Evolutionary conservation across 2,888 invertebrate genomes (phyloP).

Genomic region (Cataglyphis albicans): DNA sequence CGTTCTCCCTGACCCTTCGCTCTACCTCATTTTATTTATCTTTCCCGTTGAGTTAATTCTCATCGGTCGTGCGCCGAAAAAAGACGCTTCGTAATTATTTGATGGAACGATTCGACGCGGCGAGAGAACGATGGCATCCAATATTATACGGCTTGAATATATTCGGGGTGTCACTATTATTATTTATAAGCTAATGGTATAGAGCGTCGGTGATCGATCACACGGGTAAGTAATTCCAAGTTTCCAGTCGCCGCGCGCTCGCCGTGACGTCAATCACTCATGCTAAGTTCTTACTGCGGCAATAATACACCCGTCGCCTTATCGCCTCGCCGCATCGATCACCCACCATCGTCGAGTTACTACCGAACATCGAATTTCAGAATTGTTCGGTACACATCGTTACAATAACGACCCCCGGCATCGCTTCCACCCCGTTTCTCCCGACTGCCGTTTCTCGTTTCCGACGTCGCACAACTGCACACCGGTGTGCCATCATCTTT

Average conservation of each 20-base stretch:
- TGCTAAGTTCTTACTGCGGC: slow-evolving; percentile 48
- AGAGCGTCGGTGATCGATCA: slow-evolving; percentile 40
- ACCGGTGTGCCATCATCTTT: slow-evolving; percentile 51
- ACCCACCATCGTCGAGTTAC: slow-evolving; percentile 30
- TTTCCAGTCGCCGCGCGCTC: slow-evolving; percentile 41
- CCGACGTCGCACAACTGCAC: slow-evolving; percentile 35
- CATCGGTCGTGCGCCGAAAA: slow-evolving; percentile 40
- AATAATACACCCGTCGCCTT: slow-evolving; percentile 51
- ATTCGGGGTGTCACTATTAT: slow-evolving; percentile 15
- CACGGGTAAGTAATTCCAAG: slow-evolving; percentile 43
- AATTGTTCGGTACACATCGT: slow-evolving; percentile 55
- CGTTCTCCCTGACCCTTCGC: not conserved
- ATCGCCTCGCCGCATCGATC: slow-evolving; percentile 50
- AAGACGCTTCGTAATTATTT: slow-evolving; percentile 68
- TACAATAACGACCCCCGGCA: slow-evolving; percentile 50
- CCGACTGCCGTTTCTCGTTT: slow-evolving; percentile 48
- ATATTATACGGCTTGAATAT: not conserved
- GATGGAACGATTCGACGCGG: slow-evolving; percentile 57
- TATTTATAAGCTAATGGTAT: slow-evolving; percentile 47
- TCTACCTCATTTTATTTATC: slow-evolving; percentile 13
- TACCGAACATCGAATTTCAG: slow-evolving; percentile 46
- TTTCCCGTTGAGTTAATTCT: slow-evolving; percentile 12
- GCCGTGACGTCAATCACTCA: slow-evolving; percentile 45
- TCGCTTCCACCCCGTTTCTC: slow-evolving; percentile 54
- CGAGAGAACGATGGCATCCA: not conserved